phyloP scores from a whole-genome alignment of 2,113 vertebrate species.

The Neofelis nebulosa region DNA sequence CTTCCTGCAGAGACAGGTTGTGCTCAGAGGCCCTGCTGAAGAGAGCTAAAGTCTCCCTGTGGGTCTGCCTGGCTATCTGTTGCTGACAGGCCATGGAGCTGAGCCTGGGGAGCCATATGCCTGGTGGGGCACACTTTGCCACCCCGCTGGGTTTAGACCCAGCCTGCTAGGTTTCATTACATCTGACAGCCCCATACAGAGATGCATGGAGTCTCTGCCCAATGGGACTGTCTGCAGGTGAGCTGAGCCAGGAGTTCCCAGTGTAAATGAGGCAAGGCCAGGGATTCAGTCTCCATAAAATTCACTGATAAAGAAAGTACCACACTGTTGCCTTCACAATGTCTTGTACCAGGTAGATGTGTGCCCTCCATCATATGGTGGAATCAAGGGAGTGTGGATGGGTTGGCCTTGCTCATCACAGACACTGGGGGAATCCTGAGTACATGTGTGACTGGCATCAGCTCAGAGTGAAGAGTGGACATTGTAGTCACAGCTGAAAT shows the following conservation, averaged over 20 bases:
- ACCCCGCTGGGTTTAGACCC: not conserved
- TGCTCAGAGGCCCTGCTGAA: not conserved
- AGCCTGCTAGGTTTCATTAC: not conserved
- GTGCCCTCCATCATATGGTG: not conserved
- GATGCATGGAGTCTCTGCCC: not conserved
- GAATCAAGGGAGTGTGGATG: not conserved
- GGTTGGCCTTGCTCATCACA: not conserved
- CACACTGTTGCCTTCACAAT: not conserved
- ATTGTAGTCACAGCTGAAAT: not conserved
- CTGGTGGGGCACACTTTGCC: too few species aligned
- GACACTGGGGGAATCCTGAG: not conserved
- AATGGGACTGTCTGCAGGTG: accelerated
- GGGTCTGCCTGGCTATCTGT: not conserved
- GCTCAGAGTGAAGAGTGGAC: not conserved
- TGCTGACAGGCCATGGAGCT: not conserved
- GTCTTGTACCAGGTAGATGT: not conserved
- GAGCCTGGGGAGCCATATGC: not conserved
- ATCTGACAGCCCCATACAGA: not conserved
- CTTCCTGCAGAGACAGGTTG: not conserved
- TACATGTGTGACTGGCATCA: not conserved
- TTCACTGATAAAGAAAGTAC: too few species aligned
- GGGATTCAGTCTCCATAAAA: not conserved
- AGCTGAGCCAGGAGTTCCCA: not conserved
- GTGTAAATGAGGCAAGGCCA: not conserved
- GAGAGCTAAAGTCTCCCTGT: not conserved